Evolutionary conservation across 2,113 vertebrate species (phyloP), one percentile per base, ranked within the genome.

Genomic region (Lates calcarifer): DNA sequence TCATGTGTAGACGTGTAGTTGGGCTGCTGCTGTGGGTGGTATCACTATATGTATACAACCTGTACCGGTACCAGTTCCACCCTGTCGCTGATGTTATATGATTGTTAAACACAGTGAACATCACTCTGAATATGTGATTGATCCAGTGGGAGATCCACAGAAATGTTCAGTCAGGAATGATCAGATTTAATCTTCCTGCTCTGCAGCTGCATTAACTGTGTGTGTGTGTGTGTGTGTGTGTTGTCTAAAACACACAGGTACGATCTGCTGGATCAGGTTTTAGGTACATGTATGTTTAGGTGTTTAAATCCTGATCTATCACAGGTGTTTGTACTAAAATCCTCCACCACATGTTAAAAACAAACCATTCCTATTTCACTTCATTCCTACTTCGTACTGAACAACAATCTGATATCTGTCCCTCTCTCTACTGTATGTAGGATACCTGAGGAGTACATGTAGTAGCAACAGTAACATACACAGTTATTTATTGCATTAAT

Each of bases 261-360:
- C 7, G 31, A 56, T 24, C 6, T 28, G 13, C 18, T 22, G 62
- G 43, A 24, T 71, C 8, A 6, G 28, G 45, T 6, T 49, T 64
- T 26, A 17, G 6, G 4, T 20, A 37, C 33, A 60, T 83, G 6
- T 24, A 28, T 45, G 29, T 22, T 56, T 37, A 28, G 24, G 18
- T 22, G 24, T 55, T n/a, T n/a, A 70, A 71, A 72, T 5, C 17
- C 29, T 55, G 37, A 61, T 60, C 41, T 29, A 31, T 81, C 56
- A 62, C 8, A 45, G 22, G 39, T 70, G n/a, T 47, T 53, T 57
- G 8, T 31, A 31, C 51, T 26, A 13, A 3, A 51, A 51, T 55
- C 51, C n/a, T 26, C 13, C 26, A 56, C 14, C 24, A 56, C n/a
- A 26, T 14, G n/a, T n/a, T 10, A 1, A 55, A 55, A 26, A 55